Evolutionary conservation across 2,113 vertebrate species (phyloP).

Genomic region (Nanorana parkeri): DNA sequence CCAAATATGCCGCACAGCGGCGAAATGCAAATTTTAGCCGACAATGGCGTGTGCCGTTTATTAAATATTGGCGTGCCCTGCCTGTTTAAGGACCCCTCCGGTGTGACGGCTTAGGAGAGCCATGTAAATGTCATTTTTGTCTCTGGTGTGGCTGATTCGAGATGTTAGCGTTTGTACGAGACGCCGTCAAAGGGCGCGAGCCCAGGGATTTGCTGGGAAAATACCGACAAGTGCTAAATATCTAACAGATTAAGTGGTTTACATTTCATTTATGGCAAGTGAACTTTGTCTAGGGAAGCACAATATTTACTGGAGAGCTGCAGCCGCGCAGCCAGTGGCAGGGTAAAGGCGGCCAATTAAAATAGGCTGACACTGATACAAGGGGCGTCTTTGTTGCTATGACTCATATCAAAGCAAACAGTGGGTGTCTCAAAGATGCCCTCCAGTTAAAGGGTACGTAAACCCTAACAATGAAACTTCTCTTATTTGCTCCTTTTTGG

Average conservation of each 20-base stretch:
- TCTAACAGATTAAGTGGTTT: constrained; percentile 96
- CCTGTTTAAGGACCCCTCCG: constrained; percentile 85
- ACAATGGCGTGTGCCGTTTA: constrained; percentile 93
- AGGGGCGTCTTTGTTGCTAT: background rate
- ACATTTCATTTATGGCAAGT: constrained; percentile 87
- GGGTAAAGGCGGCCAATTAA: background rate
- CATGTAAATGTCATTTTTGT: constrained; percentile 97
- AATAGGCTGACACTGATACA: background rate
- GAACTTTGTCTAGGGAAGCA: constrained; percentile 84
- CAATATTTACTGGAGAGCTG: constrained; percentile 8
- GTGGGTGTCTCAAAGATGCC: too few species aligned
- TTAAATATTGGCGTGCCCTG: constrained; percentile 98
- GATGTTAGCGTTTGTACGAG: constrained; percentile 84
- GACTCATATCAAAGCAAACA: too few species aligned
- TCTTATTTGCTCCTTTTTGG: too few species aligned
- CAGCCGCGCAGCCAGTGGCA: background rate
- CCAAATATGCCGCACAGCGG: constrained; percentile 85
- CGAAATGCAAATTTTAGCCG: constrained; percentile 97
- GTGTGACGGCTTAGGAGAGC: constrained; percentile 97
- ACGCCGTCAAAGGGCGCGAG: constrained; percentile 95
- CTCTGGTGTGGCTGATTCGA: constrained; percentile 85
- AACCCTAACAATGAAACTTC: too few species aligned
- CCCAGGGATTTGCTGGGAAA: constrained; percentile 95
- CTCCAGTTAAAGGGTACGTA: too few species aligned
- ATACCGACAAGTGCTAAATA: constrained; percentile 93